These are phyloP conservation scores for Labeo catla DNA, from an alignment of 2,113 vertebrate genomes.

Conservation along the genomic window DNA sequence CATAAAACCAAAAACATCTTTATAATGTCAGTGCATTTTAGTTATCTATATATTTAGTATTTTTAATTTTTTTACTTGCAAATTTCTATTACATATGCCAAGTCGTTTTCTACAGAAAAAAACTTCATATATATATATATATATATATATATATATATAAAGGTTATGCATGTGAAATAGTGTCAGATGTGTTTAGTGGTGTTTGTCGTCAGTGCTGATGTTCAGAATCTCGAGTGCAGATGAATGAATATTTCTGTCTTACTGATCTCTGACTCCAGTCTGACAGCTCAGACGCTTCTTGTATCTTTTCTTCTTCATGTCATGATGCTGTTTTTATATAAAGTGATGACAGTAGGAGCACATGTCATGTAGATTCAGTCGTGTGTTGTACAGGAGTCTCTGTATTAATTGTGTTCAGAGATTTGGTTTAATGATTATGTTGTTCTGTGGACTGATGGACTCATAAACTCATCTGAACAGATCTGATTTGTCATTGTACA, in stretches of 20 bases:
- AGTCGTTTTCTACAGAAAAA: background rate
- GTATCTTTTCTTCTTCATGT: background rate
- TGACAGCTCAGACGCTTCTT: background rate
- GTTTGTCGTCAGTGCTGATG: too few relatives aligned
- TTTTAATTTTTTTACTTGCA: background rate
- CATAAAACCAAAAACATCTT: conserved; percentile 1
- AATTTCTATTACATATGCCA: background rate
- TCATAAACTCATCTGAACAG: background rate
- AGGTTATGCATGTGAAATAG: background rate
- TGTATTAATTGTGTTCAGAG: background rate
- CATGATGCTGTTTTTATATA: background rate
- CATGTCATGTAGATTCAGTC: background rate
- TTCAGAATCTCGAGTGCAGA: too few relatives aligned
- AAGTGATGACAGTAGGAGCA: background rate
- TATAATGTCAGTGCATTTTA: background rate
- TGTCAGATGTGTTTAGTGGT: too few relatives aligned
- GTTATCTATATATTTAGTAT: conserved; percentile 10
- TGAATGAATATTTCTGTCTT: too few relatives aligned
- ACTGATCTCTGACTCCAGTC: too few relatives aligned
- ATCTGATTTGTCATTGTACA: background rate
- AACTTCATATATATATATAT: background rate
- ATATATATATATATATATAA: background rate
- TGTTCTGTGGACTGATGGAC: background rate
- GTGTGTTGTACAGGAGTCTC: background rate
- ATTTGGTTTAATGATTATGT: background rate